Percentiles rank a stretch among this genome's conserved stretches.
Evolutionary conservation across 2,797 vertebrate genomes (phyloP).

Genomic region (Sebastes matsubarae): DNA sequence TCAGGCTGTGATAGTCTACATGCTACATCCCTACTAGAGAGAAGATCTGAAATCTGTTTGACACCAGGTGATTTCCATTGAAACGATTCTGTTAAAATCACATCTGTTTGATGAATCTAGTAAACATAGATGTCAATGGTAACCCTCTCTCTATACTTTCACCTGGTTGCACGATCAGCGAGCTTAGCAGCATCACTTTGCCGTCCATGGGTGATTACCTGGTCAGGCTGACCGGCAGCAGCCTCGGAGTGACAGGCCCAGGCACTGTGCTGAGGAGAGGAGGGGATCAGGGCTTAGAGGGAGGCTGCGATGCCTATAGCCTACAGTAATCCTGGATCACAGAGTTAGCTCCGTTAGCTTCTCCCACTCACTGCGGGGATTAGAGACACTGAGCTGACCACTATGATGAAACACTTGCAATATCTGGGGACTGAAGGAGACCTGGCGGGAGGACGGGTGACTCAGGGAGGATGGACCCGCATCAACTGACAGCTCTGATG

Average conservation of each 20-base stretch:
- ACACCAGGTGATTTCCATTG: neutral
- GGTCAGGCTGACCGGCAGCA: conserved; percentile 43
- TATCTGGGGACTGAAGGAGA: conserved; percentile 54
- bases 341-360: conserved; percentile 71
- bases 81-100: neutral
- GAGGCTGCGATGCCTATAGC: conserved; percentile 51
- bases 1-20: fast-evolving
- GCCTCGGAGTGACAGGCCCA: conserved; percentile 32
- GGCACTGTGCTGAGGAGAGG: conserved; percentile 23
- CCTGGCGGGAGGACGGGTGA: conserved; percentile 45
- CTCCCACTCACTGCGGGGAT: conserved; percentile 72
- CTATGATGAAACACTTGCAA: conserved; percentile 69
- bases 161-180: conserved; percentile 23
- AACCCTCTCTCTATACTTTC: conserved; percentile 11
- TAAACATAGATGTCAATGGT: neutral
- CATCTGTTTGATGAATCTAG: neutral
- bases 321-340: conserved; percentile 77
- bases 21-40: neutral
- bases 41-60: neutral
- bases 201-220: conserved; percentile 51
- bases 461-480: neutral
- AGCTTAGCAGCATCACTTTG: conserved; percentile 36
- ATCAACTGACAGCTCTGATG: conserved; percentile 7
- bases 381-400: conserved; percentile 71
- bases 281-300: conserved; percentile 61